phyloP scores from a whole-genome alignment of 2,113 vertebrate genomes.

The Cyprinodon tularosa region DNA sequence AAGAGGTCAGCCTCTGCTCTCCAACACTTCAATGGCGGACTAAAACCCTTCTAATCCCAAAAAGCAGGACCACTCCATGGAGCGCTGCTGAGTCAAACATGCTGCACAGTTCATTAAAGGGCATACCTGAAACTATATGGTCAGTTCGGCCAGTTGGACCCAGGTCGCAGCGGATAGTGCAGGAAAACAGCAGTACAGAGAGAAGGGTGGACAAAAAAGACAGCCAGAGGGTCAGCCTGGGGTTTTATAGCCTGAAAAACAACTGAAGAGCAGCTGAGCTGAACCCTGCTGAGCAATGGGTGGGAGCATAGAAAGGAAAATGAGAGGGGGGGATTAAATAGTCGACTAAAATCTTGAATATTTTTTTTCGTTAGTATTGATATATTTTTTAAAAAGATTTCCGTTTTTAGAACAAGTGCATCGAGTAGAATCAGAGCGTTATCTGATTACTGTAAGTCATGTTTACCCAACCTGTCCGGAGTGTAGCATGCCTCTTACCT shows the following conservation, averaged over 20 bases:
- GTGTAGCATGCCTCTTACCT: background rate
- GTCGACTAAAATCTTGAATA: background rate
- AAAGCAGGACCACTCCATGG: conserved; percentile 29
- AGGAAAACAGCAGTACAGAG: conserved; percentile 7
- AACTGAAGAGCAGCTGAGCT: conserved; percentile 45
- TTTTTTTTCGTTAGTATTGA: background rate
- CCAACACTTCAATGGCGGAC: conserved; percentile 52
- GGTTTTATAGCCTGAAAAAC: conserved; percentile 61
- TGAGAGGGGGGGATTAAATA: conserved; percentile 18
- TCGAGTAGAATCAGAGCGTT: background rate
- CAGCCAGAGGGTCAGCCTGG: conserved; percentile 26
- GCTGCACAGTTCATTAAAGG: conserved; percentile 17
- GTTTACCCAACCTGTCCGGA: background rate
- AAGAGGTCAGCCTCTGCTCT: conserved; percentile 40
- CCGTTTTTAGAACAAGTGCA: background rate
- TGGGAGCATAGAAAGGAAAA: conserved; percentile 20
- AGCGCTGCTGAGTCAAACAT: conserved; percentile 37
- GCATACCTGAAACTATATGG: conserved; percentile 58
- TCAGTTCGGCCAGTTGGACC: conserved; percentile 21
- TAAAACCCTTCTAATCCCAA: conserved; percentile 56
- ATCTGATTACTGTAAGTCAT: background rate
- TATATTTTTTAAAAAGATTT: background rate
- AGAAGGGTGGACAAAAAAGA: conserved; percentile 34
- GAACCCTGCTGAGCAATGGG: conserved; percentile 9
- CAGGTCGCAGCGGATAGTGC: background rate